These are phyloP conservation scores for Luperina nickerlii DNA, from an alignment of 2,888 invertebrate species.

Conservation along the genomic window DNA sequence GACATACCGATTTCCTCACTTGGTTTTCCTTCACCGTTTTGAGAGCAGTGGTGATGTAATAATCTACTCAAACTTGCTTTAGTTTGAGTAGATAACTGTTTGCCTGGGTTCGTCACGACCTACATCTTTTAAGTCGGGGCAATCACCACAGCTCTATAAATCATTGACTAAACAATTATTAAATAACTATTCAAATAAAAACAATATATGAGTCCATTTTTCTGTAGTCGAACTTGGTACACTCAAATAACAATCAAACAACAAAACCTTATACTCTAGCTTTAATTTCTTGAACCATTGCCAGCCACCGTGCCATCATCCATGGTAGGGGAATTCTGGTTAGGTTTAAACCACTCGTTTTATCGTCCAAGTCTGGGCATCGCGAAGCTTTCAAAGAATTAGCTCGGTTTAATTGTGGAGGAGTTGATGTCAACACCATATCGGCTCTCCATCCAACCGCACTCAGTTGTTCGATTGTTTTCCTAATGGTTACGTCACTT, in stretches of 20 bases:
- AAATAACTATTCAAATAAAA: not conserved
- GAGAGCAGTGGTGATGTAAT: not conserved
- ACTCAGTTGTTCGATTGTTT: constrained; percentile 50
- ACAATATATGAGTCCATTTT: too few relatives aligned
- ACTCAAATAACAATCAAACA: too few relatives aligned
- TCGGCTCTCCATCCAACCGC: constrained; percentile 36
- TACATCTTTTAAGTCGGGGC: too few relatives aligned
- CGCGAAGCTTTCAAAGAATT: constrained; percentile 71
- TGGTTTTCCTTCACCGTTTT: not conserved
- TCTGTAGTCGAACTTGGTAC: too few relatives aligned
- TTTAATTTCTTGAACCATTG: not conserved
- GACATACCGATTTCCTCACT: not conserved
- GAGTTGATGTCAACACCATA: constrained; percentile 63
- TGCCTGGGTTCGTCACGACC: too few relatives aligned
- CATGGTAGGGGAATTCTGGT: constrained; percentile 52
- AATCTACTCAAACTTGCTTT: too few relatives aligned
- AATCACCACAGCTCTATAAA: too few relatives aligned
- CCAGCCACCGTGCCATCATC: not conserved
- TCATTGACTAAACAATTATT: not conserved
- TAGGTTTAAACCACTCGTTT: constrained; percentile 63
- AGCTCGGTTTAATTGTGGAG: constrained; percentile 70
- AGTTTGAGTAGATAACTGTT: too few relatives aligned
- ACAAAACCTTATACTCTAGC: too few relatives aligned
- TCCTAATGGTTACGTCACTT: constrained; percentile 41
- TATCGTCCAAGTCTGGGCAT: constrained; percentile 61